A percentile compares a stretch with the other conserved stretches of the same genome.
These are phyloP conservation scores for Lophura swinhoii DNA, from an alignment of 2,797 vertebrate genomes.

Conservation along the genomic window DNA sequence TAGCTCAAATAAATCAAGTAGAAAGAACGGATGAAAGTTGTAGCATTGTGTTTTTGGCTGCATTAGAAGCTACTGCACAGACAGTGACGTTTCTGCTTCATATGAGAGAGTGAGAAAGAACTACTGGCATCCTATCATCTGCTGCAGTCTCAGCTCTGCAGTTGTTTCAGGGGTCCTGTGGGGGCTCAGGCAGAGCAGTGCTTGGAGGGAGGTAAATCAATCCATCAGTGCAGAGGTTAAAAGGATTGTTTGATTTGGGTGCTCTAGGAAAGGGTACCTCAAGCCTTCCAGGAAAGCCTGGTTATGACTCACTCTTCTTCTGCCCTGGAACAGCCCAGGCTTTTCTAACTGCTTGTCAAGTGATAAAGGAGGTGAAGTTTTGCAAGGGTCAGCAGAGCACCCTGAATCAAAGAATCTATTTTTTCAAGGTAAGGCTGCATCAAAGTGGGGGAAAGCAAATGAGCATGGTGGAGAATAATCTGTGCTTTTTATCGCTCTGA, in stretches of 20 bases:
- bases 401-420: conserved; percentile 3
- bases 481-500: conserved; percentile 40
- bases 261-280: background rate
- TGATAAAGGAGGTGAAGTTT: background rate
- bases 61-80: background rate
- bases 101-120: background rate
- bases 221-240: background rate
- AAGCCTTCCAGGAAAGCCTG: background rate
- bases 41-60: background rate
- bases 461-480: background rate
- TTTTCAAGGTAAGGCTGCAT: conserved; percentile 17
- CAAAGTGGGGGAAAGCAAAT: background rate
- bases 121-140: background rate
- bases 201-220: background rate
- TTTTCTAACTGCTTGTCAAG: background rate
- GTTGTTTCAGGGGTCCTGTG: background rate
- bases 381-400: conserved; percentile 16
- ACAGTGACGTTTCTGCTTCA: background rate
- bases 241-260: background rate
- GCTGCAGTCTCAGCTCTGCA: background rate
- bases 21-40: background rate
- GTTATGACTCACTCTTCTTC: background rate
- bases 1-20: conserved; percentile 22
- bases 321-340: background rate
- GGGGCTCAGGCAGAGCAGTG: background rate